Evolutionary conservation across 2,113 vertebrate genomes (phyloP).

Genomic region (Chrysochloris asiatica): DNA sequence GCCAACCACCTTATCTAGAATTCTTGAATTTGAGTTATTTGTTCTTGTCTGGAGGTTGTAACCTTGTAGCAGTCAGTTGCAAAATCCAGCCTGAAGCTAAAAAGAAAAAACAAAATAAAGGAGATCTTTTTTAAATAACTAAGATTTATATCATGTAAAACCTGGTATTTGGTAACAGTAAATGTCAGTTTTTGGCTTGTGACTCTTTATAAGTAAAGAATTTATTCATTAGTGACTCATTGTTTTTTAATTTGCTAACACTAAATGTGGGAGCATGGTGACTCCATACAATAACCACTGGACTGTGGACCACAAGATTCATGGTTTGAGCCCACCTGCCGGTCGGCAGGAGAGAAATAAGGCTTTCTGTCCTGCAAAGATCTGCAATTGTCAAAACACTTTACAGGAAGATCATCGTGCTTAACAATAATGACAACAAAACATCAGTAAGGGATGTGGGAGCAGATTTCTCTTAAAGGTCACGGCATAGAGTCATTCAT

Average conservation of each 20-base stretch:
- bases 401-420: too few species aligned
- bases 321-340: too few species aligned
- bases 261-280: too few species aligned
- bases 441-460: too few species aligned
- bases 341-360: too few species aligned
- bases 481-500: too few species aligned
- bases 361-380: too few species aligned
- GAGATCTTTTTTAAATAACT: conserved; percentile 20
- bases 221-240: conserved; percentile 70
- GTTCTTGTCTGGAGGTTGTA: not conserved
- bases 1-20: not conserved
- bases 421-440: too few species aligned
- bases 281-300: too few species aligned
- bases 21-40: not conserved
- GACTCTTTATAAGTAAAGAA: conserved; percentile 48
- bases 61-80: not conserved
- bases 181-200: conserved; percentile 22
- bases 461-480: too few species aligned
- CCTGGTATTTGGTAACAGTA: not conserved
- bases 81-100: not conserved
- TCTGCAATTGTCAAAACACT: too few species aligned
- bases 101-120: not conserved
- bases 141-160: not conserved
- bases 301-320: too few species aligned
- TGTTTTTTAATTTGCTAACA: conserved; percentile 47